Percentiles rank a stretch among this genome's conserved stretches.
Evolutionary conservation across 2,888 invertebrate genomes (phyloP).

Genomic region (Caradrina kadenii): DNA sequence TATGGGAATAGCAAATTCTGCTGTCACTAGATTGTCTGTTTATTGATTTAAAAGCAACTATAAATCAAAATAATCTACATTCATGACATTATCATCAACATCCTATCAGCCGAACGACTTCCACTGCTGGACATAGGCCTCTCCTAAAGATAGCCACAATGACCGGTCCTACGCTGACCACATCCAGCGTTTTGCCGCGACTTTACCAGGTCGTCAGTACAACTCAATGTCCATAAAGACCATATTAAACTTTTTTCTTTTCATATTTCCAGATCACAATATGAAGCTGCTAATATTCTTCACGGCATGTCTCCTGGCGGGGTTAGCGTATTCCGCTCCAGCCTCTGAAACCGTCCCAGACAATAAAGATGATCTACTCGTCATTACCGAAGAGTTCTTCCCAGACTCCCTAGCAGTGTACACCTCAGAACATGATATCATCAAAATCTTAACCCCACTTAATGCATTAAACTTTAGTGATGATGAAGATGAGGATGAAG

Average conservation of each 20-base stretch:
- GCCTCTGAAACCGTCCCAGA: slow-evolving; percentile 56
- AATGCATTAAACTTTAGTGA: slow-evolving; percentile 70
- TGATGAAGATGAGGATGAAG: slow-evolving; percentile 49
- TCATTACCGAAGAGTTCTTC: slow-evolving; percentile 66
- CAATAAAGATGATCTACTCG: slow-evolving; percentile 57
- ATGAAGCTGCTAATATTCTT: slow-evolving; percentile 61
- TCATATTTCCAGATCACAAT: slow-evolving; percentile 56
- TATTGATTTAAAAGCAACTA: too few species aligned
- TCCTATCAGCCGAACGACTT: too few species aligned
- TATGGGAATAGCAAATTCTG: too few species aligned
- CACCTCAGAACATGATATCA: slow-evolving; percentile 68
- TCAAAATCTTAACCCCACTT: slow-evolving; percentile 69
- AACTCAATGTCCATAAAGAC: too few species aligned
- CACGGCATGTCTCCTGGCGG: slow-evolving; percentile 61
- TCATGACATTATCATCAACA: too few species aligned
- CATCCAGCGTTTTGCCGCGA: too few species aligned
- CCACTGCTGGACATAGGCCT: too few species aligned
- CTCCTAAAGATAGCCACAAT: too few species aligned
- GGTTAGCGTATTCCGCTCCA: slow-evolving; percentile 65
- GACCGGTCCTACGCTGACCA: too few species aligned
- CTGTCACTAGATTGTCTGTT: too few species aligned
- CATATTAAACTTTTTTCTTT: not conserved
- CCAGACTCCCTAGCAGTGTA: slow-evolving; percentile 63
- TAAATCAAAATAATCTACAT: too few species aligned
- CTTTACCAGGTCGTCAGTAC: too few species aligned